Conservation (phyloP, 2,888 invertebrate species). For the Lithophane socia region DNA sequence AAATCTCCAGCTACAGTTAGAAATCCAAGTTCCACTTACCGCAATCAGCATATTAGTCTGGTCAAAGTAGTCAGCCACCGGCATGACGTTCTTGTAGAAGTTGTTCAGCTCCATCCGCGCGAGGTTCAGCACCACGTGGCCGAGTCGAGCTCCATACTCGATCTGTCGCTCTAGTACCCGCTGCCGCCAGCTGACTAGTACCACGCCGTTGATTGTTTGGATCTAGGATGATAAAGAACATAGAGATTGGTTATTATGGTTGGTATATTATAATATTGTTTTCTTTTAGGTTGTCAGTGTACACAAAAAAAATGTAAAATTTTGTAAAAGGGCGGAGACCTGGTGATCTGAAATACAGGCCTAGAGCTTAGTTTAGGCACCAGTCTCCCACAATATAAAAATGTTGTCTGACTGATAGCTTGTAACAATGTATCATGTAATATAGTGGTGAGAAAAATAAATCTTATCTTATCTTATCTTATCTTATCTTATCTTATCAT, state of each 20-base stretch:
- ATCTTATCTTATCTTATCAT: no score
- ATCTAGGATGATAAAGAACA: slow-evolving; percentile 90
- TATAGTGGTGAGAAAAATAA: no score
- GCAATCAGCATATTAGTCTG: slow-evolving; percentile 94
- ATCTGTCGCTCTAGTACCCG: slow-evolving; percentile 96
- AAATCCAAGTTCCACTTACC: slow-evolving; percentile 71
- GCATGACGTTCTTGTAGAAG: slow-evolving; percentile 96
- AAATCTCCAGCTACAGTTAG: neutral
- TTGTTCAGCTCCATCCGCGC: slow-evolving; percentile 97
- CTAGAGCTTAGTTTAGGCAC: no score
- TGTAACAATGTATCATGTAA: no score
- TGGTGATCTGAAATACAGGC: no score
- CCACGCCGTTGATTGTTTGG: slow-evolving; percentile 96
- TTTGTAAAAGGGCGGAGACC: no score
- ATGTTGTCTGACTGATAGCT: no score
- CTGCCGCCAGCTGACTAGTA: slow-evolving; percentile 96
- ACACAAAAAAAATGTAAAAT: no score
- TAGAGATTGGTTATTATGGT: neutral
- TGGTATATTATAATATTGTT: no score
- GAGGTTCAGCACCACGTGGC: slow-evolving; percentile 94
- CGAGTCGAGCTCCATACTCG: slow-evolving; percentile 96
- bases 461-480: no score
- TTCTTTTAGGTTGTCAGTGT: no score
- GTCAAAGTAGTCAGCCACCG: slow-evolving; percentile 97
- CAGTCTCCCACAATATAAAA: no score